Conservation (phyloP, 2,113 vertebrate species). For the Pseudonaja textilis region DNA sequence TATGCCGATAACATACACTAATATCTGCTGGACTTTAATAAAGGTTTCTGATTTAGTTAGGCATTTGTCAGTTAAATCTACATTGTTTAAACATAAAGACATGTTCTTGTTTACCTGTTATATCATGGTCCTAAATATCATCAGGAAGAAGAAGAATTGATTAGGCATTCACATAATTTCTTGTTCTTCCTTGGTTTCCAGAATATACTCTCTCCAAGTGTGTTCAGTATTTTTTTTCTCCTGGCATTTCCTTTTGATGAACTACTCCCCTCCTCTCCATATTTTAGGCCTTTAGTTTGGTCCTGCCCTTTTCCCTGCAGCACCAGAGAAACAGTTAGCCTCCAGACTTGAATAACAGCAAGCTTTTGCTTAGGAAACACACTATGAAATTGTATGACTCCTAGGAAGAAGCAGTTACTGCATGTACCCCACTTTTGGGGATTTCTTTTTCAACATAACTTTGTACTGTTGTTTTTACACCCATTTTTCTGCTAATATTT, state of each 20-base stretch:
- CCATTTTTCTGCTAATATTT: slow-evolving; percentile 49
- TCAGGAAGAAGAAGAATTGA: neutral
- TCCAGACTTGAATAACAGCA: slow-evolving; percentile 80
- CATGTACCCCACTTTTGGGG: slow-evolving; percentile 34
- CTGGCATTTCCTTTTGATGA: slow-evolving; percentile 1
- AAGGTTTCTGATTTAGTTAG: neutral
- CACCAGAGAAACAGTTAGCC: slow-evolving; percentile 67
- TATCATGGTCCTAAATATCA: neutral
- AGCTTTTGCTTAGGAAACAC: slow-evolving; percentile 88
- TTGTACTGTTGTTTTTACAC: neutral
- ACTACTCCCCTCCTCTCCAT: slow-evolving; percentile 45
- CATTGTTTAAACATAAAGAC: neutral
- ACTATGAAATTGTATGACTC: slow-evolving; percentile 93
- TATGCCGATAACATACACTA: neutral
- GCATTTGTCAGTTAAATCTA: neutral
- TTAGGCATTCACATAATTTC: neutral
- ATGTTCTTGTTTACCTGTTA: neutral
- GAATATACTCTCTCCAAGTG: neutral
- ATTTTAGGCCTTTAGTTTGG: slow-evolving; percentile 25
- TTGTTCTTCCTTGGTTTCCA: neutral
- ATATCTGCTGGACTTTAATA: neutral
- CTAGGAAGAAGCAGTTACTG: slow-evolving; percentile 65
- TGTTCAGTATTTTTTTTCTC: slow-evolving; percentile 16
- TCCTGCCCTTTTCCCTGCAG: slow-evolving; percentile 40
- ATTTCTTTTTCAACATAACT: neutral